A percentile compares a stretch with the other conserved stretches of the same genome.
Conservation (phyloP, 2,797 vertebrate species). For the Gobio occitaniae region DNA sequence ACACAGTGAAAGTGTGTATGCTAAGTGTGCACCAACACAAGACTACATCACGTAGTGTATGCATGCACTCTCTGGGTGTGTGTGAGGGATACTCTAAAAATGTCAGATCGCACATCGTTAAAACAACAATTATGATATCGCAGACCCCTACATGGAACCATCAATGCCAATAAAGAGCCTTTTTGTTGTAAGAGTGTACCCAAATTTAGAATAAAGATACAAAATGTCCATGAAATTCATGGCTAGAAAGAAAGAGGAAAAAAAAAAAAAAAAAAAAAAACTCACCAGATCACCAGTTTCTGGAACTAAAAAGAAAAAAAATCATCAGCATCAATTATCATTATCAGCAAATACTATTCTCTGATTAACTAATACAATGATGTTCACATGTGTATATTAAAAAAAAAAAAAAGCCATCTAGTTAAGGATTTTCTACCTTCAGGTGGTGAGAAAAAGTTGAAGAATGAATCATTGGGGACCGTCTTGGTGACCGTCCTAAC, state of each 20-base stretch:
- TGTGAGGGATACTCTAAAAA: too few relatives aligned
- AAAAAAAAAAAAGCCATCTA: neutral
- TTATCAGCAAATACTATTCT: neutral
- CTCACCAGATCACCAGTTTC: conserved; percentile 96
- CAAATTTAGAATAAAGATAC: neutral
- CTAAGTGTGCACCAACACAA: too few relatives aligned
- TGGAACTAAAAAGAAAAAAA: conserved; percentile 81
- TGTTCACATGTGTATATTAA: neutral
- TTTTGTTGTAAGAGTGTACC: neutral
- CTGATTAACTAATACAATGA: neutral
- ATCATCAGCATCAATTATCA: too few relatives aligned
- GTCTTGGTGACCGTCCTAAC: conserved; percentile 98
- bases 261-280: conserved; percentile 43
- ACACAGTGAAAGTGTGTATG: too few relatives aligned
- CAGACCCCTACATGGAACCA: neutral
- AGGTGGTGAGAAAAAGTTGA: conserved; percentile 97
- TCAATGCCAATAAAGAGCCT: neutral
- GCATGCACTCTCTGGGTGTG: too few relatives aligned
- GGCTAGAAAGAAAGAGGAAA: neutral
- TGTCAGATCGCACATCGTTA: too few relatives aligned
- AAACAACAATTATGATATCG: too few relatives aligned
- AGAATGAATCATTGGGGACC: conserved; percentile 97
- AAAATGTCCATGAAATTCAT: neutral
- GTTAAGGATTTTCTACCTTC: conserved; percentile 80
- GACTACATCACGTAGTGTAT: too few relatives aligned